phyloP scores from a whole-genome alignment of 2,888 invertebrate species.

The Colostygia pectinataria region DNA sequence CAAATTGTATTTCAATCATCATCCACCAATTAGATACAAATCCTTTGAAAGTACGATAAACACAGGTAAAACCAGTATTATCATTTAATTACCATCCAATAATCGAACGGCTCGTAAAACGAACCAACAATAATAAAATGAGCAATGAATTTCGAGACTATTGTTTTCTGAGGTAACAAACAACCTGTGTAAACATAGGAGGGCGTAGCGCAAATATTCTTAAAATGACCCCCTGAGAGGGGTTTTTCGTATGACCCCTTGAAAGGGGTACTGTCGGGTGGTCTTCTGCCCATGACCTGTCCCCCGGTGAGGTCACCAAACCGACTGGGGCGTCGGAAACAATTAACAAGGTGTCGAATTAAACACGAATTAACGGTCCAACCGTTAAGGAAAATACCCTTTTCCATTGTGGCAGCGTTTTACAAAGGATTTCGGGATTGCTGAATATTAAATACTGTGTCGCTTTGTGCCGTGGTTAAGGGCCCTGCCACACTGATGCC shows the following conservation, averaged over 20 bases:
- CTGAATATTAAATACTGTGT: conserved; percentile 79
- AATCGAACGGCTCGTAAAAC: conserved; percentile 81
- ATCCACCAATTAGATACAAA: conserved; percentile 46
- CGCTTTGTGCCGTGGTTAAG: conserved; percentile 73
- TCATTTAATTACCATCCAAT: conserved; percentile 82
- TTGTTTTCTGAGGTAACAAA: conserved; percentile 82
- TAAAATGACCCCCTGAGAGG: conserved; percentile 74
- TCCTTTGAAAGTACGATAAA: conserved; percentile 47
- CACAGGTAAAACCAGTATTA: conserved; percentile 81
- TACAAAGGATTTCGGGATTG: conserved; percentile 80
- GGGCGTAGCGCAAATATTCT: conserved; percentile 80
- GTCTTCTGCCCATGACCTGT: conserved; percentile 60
- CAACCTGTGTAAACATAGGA: conserved; percentile 78
- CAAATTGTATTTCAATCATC: conserved; percentile 19
- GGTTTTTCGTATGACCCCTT: conserved; percentile 19
- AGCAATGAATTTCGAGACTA: conserved; percentile 82
- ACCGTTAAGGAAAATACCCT: conserved; percentile 80
- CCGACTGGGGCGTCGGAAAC: conserved; percentile 78
- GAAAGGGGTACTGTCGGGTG: conserved; percentile 55
- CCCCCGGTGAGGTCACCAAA: conserved; percentile 74
- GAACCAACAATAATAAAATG: conserved; percentile 83
- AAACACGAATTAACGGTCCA: conserved; percentile 80
- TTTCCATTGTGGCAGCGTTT: conserved; percentile 76
- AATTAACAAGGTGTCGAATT: conserved; percentile 84
- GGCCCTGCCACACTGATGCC: conserved; percentile 1